phyloP scores from a whole-genome alignment of 2,797 vertebrate species.

The Catharus ustulatus region DNA sequence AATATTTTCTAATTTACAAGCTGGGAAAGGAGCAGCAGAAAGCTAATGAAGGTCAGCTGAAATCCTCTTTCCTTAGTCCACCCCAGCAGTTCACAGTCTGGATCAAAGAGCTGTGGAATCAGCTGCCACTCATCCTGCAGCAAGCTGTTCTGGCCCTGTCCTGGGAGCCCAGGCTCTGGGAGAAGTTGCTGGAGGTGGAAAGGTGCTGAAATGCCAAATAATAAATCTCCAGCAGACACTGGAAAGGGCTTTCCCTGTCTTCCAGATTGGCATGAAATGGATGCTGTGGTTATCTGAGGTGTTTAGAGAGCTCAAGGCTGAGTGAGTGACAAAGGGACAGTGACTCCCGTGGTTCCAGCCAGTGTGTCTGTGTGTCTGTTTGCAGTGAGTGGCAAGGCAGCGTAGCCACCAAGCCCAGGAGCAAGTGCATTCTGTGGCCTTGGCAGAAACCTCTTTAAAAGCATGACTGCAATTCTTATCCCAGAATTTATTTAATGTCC shows the following conservation, averaged over 20 bases:
- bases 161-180: not conserved
- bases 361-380: not conserved
- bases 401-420: not conserved
- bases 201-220: not conserved
- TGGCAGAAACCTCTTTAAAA: not conserved
- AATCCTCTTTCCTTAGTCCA: not conserved
- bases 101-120: not conserved
- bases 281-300: not conserved
- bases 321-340: not conserved
- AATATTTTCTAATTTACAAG: not conserved
- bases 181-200: not conserved
- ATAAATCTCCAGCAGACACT: not conserved
- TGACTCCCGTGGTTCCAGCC: not conserved
- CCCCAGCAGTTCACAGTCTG: not conserved
- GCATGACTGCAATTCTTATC: not conserved
- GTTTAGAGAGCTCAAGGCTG: not conserved
- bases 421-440: not conserved
- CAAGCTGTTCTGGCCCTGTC: not conserved
- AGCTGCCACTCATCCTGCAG: not conserved
- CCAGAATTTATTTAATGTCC: not conserved
- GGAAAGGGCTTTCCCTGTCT: not conserved
- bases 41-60: not conserved
- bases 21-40: not conserved
- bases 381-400: not conserved
- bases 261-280: not conserved